These are phyloP conservation scores for Acleris literana DNA, from an alignment of 2,888 invertebrate species.

Conservation along the genomic window DNA sequence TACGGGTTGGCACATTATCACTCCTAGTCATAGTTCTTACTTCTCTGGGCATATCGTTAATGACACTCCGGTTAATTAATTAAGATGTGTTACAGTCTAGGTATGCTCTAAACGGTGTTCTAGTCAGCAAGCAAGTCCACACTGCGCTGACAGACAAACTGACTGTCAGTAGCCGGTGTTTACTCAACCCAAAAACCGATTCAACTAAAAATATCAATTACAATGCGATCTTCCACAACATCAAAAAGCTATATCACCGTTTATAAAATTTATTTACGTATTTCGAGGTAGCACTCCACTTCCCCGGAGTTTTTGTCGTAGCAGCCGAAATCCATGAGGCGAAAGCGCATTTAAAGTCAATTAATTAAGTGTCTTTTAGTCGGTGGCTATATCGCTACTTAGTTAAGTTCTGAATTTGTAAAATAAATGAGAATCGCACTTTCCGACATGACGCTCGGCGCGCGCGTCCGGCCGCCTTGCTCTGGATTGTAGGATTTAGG, in stretches of 20 bases:
- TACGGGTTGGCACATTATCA: slow-evolving; percentile 76
- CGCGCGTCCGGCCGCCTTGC: slow-evolving; percentile 64
- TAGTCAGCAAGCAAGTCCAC: slow-evolving; percentile 67
- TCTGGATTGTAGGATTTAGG: slow-evolving; percentile 70
- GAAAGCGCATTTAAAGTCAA: slow-evolving; percentile 65
- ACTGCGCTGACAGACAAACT: slow-evolving; percentile 72
- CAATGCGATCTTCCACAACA: slow-evolving; percentile 71
- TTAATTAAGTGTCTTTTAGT: slow-evolving; percentile 63
- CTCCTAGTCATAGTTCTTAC: slow-evolving; percentile 69
- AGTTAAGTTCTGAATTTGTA: slow-evolving; percentile 66
- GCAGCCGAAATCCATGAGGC: slow-evolving; percentile 85
- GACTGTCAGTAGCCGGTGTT: slow-evolving; percentile 75
- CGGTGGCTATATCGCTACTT: slow-evolving; percentile 75
- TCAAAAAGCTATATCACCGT: slow-evolving; percentile 67
- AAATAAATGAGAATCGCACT: slow-evolving; percentile 80
- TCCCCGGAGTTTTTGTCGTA: slow-evolving; percentile 87
- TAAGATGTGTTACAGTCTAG: slow-evolving; percentile 50
- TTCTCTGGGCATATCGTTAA: slow-evolving; percentile 66
- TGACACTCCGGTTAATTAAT: slow-evolving; percentile 43
- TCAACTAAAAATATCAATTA: slow-evolving; percentile 83
- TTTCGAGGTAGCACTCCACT: slow-evolving; percentile 88
- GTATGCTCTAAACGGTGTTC: slow-evolving; percentile 60
- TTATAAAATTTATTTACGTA: slow-evolving; percentile 84
- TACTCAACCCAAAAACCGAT: slow-evolving; percentile 80
- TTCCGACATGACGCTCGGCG: slow-evolving; percentile 70